Conservation (phyloP, 2,888 invertebrate genomes). For the Cristatella mucedo region DNA sequence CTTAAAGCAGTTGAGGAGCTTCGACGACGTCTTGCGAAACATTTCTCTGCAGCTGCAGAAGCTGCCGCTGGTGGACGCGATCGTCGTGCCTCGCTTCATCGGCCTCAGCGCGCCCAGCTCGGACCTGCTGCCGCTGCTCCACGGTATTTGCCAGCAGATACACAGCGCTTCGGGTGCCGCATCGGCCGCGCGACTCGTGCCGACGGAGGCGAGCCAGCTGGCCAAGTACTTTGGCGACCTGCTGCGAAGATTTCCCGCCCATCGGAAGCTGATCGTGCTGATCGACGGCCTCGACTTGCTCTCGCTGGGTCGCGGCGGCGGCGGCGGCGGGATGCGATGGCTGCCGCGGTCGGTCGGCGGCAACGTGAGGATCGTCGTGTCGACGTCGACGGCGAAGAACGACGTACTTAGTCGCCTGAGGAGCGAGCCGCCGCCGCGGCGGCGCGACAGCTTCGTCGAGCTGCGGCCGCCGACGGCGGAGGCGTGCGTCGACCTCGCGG, state of each 20-base stretch:
- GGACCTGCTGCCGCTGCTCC: slow-evolving; percentile 23
- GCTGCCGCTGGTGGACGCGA: neutral
- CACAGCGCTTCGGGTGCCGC: too few relatives aligned
- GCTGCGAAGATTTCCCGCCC: slow-evolving; percentile 18
- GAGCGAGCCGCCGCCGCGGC: slow-evolving; percentile 14
- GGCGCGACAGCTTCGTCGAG: slow-evolving; percentile 14
- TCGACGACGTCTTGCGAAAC: too few relatives aligned
- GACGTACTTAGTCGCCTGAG: slow-evolving; percentile 17
- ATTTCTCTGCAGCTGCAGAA: slow-evolving; percentile 2
- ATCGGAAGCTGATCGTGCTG: slow-evolving; percentile 21
- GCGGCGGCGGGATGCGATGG: too few relatives aligned
- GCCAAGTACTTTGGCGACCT: slow-evolving; percentile 20
- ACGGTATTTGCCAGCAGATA: slow-evolving; percentile 24
- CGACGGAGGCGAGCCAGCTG: slow-evolving; percentile 21
- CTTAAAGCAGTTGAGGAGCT: too few relatives aligned
- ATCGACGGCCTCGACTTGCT: slow-evolving; percentile 15
- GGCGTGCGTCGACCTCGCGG: slow-evolving; percentile 10
- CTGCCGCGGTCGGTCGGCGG: slow-evolving; percentile 18
- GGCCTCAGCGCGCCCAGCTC: slow-evolving; percentile 21
- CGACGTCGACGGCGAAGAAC: slow-evolving; percentile 18
- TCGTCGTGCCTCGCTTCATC: slow-evolving; percentile 22
- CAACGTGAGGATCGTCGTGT: slow-evolving; percentile 29
- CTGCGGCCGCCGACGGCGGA: slow-evolving; percentile 9
- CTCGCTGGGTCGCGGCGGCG: too few relatives aligned
- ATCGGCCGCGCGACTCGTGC: slow-evolving; percentile 17